A percentile compares a stretch with the other conserved stretches of the same genome.
phyloP scores from a whole-genome alignment of 2,888 invertebrate species.

The Bursaphelenchus okinawaensis region DNA sequence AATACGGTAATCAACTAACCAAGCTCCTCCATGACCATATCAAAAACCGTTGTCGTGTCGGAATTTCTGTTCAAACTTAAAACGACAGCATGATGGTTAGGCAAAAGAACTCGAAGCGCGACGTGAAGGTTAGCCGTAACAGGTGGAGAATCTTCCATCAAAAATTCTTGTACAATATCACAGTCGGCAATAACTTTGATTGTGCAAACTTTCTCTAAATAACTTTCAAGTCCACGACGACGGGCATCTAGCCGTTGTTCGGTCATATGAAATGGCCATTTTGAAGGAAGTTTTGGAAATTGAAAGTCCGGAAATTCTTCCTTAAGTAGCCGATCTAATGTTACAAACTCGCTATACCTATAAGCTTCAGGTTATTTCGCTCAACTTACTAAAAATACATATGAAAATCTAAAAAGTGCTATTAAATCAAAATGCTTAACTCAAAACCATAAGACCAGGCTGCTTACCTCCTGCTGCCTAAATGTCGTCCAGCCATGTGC shows the following conservation, averaged over 20 bases:
- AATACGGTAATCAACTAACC: not conserved
- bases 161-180: slow-evolving; percentile 75
- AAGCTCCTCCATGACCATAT: slow-evolving; percentile 23
- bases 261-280: slow-evolving; percentile 87
- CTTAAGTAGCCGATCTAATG: slow-evolving; percentile 67
- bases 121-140: slow-evolving; percentile 62
- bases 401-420: no score
- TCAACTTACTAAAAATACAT: no score
- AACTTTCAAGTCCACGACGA: slow-evolving; percentile 87
- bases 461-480: slow-evolving; percentile 81
- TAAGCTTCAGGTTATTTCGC: no score
- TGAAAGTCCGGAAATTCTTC: slow-evolving; percentile 65
- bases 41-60: slow-evolving; percentile 64
- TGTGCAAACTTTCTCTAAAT: slow-evolving; percentile 94
- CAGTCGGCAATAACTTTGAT: slow-evolving; percentile 94
- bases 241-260: slow-evolving; percentile 94
- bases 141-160: slow-evolving; percentile 46
- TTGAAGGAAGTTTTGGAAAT: slow-evolving; percentile 92
- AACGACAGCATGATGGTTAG: slow-evolving; percentile 67
- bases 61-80: slow-evolving; percentile 82
- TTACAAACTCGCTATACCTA: slow-evolving; percentile 82
- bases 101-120: slow-evolving; percentile 72
- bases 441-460: no score
- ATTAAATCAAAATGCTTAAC: no score
- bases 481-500: slow-evolving; percentile 95